Conservation (phyloP, 2,797 vertebrate genomes). For the Scyliorhinus canicula region DNA sequence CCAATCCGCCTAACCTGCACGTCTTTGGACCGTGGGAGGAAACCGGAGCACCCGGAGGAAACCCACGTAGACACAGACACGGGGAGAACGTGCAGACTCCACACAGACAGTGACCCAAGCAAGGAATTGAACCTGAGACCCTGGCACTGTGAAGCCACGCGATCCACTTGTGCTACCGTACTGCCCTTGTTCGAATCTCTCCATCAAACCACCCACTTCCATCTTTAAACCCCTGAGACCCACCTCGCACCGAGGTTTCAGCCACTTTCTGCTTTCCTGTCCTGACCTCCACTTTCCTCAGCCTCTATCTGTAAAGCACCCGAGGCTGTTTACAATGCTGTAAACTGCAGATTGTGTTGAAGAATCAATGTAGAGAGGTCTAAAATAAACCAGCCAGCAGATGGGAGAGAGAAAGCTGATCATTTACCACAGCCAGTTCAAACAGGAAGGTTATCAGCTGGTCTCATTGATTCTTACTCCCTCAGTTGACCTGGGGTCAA, state of each 20-base stretch:
- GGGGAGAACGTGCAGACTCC: too few relatives aligned
- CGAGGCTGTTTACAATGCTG: neutral
- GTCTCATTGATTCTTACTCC: neutral
- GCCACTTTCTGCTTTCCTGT: neutral
- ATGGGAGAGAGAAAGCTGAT: neutral
- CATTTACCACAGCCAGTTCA: neutral
- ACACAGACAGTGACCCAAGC: too few relatives aligned
- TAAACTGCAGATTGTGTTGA: neutral
- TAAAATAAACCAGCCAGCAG: neutral
- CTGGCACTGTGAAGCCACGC: too few relatives aligned
- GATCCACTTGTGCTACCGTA: too few relatives aligned
- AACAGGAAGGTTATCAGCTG: neutral
- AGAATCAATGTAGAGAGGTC: neutral
- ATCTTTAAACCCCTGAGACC: neutral
- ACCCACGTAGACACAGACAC: too few relatives aligned
- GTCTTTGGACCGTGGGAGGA: too few relatives aligned
- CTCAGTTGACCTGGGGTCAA: neutral
- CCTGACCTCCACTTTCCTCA: neutral
- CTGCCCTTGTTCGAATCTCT: neutral
- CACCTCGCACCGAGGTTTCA: neutral
- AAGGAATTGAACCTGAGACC: too few relatives aligned
- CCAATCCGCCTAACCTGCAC: too few relatives aligned
- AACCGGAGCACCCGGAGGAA: too few relatives aligned
- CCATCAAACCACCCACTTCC: neutral
- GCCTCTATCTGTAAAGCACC: neutral